These are phyloP conservation scores for Bolinopsis microptera DNA, from an alignment of 37 sponge, comb jelly and placozoan genomes.

Conservation along the genomic window DNA sequence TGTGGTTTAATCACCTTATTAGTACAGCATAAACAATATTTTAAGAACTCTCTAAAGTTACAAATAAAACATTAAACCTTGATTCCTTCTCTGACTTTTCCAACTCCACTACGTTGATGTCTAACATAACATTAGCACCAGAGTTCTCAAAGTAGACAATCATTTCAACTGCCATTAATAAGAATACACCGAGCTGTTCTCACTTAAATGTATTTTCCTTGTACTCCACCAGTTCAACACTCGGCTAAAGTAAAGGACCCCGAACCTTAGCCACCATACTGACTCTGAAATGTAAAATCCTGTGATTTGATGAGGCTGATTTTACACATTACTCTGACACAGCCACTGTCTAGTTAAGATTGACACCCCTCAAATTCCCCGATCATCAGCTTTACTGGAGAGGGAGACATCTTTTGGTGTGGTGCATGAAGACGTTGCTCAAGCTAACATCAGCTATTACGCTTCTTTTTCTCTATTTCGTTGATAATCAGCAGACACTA, in stretches of 20 bases:
- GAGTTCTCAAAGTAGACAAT: too few species aligned
- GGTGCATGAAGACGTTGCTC: background rate
- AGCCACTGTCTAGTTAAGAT: background rate
- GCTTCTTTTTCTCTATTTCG: background rate
- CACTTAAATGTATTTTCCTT: background rate
- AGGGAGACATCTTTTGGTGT: background rate
- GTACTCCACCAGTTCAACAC: background rate
- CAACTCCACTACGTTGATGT: too few species aligned
- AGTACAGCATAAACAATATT: too few species aligned
- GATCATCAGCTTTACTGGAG: background rate
- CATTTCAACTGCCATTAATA: too few species aligned
- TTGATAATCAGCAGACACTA: background rate
- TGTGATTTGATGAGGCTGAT: background rate
- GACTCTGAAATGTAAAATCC: background rate
- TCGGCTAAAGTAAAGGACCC: background rate
- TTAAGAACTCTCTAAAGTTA: too few species aligned
- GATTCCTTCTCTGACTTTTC: too few species aligned
- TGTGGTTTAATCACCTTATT: too few species aligned
- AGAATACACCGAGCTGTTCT: background rate
- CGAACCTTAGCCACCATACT: background rate
- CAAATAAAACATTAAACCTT: too few species aligned
- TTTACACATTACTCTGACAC: background rate
- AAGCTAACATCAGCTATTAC: background rate
- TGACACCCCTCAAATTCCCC: background rate
- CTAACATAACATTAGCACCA: too few species aligned